Base-by-base conservation (phyloP, 2,888 invertebrate genomes). In the Parasteatoda lunata region DNA sequence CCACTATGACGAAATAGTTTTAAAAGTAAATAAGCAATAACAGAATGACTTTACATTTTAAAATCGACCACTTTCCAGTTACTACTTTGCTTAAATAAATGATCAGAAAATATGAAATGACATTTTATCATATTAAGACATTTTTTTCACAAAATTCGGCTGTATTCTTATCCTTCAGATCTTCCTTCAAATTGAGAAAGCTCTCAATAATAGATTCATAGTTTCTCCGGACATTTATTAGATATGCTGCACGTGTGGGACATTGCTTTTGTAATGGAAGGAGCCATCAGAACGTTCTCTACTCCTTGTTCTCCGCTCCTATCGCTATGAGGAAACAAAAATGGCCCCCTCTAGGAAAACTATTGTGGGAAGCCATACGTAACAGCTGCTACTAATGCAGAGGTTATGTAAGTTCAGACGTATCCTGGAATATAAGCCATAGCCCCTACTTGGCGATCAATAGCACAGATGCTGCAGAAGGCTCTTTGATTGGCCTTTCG, bases 361-460 rank as follows among this genome's bases (percentile, higher is more conserved):
- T 72, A 72, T 84, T 72, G 72, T 45, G 83, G 84, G 79, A 64
- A 84, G 47, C 84, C 75, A 75, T 77, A 80, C 52, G 85, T 76
- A 85, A 80, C 85, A 85, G 85, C 85, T 85, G 85, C 75, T 64
- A 54, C 85, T 85, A 85, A 85, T 85, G 85, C 80, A 85, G 79
- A 85, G 84, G 84, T 85, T 85, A 85, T 85, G 85, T 80, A 80
- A 85, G 85, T 80, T 80, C 70, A 68, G 76, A 70, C 6, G 69
- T 64, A 78, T 84, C 64, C 84, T 30, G 69, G 71, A 66, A 80
- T 80, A 80, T 80, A 75, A 80, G 79, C 65, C 70, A 30, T 79
- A 66, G 73, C 73, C 69, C 73, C 77, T 45, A n/a, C 30, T 69
- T 68, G 8, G 69, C 79, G 85, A 85, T 85, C 85, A 85, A 85